Conservation (phyloP, 2,113 vertebrate genomes). For the Grus americana region DNA sequence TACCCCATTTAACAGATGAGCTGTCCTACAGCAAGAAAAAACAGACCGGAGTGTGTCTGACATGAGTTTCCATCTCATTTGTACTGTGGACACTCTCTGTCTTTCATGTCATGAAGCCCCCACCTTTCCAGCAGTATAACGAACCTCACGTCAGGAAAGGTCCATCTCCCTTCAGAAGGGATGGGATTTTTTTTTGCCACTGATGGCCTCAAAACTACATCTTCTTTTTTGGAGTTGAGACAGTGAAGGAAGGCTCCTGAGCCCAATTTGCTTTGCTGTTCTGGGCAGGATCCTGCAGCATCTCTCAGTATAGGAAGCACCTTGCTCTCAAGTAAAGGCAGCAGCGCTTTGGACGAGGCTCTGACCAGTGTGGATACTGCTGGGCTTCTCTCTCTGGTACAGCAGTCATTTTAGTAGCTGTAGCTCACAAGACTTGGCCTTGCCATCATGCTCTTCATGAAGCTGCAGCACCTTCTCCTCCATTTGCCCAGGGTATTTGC, state of each 20-base stretch:
- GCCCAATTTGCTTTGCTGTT: not conserved
- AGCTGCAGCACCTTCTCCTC: not conserved
- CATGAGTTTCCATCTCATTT: not conserved
- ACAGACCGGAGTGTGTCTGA: not conserved
- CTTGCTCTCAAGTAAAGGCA: not conserved
- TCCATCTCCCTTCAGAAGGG: not conserved
- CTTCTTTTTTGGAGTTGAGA: not conserved
- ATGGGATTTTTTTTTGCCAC: not conserved
- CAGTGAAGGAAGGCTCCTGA: not conserved
- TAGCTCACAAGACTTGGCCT: not conserved
- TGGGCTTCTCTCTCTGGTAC: not conserved
- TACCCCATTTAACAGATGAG: not conserved
- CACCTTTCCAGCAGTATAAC: not conserved
- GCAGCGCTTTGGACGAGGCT: not conserved
- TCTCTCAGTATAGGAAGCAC: not conserved
- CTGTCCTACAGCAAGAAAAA: not conserved
- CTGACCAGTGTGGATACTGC: not conserved
- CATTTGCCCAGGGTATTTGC: not conserved
- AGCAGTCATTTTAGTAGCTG: not conserved
- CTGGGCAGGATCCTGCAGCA: not conserved
- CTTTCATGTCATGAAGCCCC: not conserved
- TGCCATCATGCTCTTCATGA: not conserved
- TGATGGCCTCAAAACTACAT: not conserved
- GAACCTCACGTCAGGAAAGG: not conserved
- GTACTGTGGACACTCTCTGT: not conserved